phyloP scores from a whole-genome alignment of 2,888 invertebrate species.

The Melipona beecheii region DNA sequence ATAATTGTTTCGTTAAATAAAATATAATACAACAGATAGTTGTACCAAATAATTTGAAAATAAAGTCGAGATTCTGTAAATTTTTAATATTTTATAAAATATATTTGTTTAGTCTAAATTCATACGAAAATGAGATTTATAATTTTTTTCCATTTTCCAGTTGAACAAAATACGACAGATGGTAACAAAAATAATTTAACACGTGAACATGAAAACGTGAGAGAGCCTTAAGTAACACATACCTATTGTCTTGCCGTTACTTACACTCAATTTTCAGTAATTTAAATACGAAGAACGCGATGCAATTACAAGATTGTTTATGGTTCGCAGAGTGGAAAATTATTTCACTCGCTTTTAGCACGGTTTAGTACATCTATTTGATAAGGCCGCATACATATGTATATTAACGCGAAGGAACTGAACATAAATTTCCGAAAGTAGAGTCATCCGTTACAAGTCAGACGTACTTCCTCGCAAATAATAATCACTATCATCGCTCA shows the following conservation, averaged over 20 bases:
- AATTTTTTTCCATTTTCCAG: neutral
- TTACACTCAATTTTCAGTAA: no score
- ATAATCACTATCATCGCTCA: constrained; percentile 49
- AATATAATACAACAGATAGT: no score
- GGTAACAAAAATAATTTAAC: neutral
- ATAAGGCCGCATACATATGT: neutral
- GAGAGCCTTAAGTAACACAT: neutral
- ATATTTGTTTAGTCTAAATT: no score
- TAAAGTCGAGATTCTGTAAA: no score
- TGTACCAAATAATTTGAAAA: no score
- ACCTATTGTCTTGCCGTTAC: neutral
- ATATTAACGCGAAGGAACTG: constrained; percentile 15
- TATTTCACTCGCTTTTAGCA: neutral
- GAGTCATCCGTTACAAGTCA: constrained; percentile 41
- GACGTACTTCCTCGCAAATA: constrained; percentile 41
- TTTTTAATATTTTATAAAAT: no score
- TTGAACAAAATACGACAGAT: neutral
- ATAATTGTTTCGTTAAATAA: neutral
- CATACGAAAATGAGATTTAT: neutral
- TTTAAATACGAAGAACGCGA: neutral
- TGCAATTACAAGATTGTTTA: neutral
- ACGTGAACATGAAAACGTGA: neutral
- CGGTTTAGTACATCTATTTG: neutral
- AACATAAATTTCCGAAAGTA: constrained; percentile 37
- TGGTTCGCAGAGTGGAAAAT: neutral